Evolutionary conservation across 2,113 vertebrate genomes (phyloP).

Genomic region (Carettochelys insculpta): DNA sequence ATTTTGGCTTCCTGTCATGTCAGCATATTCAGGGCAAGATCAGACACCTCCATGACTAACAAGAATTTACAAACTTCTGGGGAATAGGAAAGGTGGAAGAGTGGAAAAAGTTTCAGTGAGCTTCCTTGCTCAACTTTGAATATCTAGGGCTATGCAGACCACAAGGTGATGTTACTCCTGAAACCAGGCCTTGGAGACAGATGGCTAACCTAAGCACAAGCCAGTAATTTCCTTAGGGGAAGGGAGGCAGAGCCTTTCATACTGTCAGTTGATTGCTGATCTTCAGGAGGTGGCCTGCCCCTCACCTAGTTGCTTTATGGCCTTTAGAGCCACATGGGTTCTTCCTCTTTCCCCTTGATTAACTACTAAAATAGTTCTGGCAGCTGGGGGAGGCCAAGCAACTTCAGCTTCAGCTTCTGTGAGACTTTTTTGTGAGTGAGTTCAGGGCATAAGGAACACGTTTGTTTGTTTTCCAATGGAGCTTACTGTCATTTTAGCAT

Average conservation of each 20-base stretch:
- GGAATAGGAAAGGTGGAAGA: not conserved
- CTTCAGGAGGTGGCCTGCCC: not conserved
- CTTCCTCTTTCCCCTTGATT: not conserved
- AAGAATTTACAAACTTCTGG: not conserved
- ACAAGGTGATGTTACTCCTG: not conserved
- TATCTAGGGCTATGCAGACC: not conserved
- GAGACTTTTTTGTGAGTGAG: not conserved
- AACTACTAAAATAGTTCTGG: not conserved
- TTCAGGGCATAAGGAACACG: not conserved
- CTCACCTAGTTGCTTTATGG: not conserved
- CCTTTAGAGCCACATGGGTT: not conserved
- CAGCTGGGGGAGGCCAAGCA: not conserved
- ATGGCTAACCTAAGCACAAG: not conserved
- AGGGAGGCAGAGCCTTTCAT: not conserved
- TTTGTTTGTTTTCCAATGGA: not conserved
- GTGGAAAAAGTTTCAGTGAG: not conserved
- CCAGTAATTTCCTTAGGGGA: not conserved
- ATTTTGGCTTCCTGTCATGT: not conserved
- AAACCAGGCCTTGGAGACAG: not conserved
- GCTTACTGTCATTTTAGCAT: not conserved
- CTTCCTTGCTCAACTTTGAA: not conserved
- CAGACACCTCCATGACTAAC: not conserved
- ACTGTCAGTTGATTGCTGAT: not conserved
- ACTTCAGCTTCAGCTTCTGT: not conserved
- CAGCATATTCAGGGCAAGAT: not conserved